phyloP scores from a whole-genome alignment of 2,113 vertebrate species.

The Labeo catla region DNA sequence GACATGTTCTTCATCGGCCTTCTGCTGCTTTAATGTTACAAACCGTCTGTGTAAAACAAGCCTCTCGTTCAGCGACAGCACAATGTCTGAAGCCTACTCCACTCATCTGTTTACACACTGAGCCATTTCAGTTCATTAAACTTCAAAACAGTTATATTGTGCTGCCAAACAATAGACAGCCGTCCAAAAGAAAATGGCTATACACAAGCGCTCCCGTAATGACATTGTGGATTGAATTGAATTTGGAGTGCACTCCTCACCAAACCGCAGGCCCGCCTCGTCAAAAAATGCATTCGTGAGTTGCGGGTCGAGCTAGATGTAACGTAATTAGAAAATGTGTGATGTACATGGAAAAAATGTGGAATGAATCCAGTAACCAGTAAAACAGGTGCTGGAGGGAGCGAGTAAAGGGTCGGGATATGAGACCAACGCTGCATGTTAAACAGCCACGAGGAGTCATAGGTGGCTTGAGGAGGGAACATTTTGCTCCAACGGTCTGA shows the following conservation, averaged over 20 bases:
- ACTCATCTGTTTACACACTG: background rate
- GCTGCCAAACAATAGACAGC: background rate
- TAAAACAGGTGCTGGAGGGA: slow-evolving; percentile 47
- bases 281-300: slow-evolving; percentile 43
- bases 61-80: background rate
- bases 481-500: slow-evolving; percentile 44
- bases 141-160: slow-evolving; percentile 23
- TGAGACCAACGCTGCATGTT: slow-evolving; percentile 59
- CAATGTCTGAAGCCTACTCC: background rate
- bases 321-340: slow-evolving; percentile 58
- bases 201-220: slow-evolving; percentile 40
- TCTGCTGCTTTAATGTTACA: background rate
- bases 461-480: slow-evolving; percentile 39
- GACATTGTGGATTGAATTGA: slow-evolving; percentile 53
- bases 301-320: slow-evolving; percentile 42
- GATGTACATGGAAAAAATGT: slow-evolving; percentile 49
- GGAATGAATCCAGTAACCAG: slow-evolving; percentile 35
- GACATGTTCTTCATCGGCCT: background rate
- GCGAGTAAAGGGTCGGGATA: slow-evolving; percentile 41
- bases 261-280: slow-evolving; percentile 33
- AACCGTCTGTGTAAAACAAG: background rate
- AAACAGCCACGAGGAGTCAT: slow-evolving; percentile 55
- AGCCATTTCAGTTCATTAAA: slow-evolving; percentile 14
- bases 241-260: slow-evolving; percentile 52
- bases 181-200: slow-evolving; percentile 22